Evolutionary conservation across 2,797 vertebrate genomes (phyloP), one percentile per base, ranked within the genome.

Genomic region (Cyprinella venusta): DNA sequence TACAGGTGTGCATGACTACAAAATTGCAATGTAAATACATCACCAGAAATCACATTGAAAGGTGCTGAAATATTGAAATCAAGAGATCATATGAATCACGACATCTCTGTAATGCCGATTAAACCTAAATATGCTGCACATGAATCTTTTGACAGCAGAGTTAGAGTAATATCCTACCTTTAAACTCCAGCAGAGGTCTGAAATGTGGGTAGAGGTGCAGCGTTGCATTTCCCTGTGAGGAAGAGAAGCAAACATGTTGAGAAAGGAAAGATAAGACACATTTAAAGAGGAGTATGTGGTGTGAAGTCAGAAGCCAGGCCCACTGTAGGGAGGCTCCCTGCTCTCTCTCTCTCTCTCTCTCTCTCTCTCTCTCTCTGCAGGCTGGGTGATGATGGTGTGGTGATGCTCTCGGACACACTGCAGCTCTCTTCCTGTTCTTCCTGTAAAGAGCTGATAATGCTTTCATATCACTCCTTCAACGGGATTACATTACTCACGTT

Each of bases 161-260:
- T 63, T 33, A n/a, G n/a, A n/a, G 8, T 45, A 21, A 84, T 69
- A 52, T 67, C 92, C 92, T 93, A 95, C 95, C 95, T 96, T 94
- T 95, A 84, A 95, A 95, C 91, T 95, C 93, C 26, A 95, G 91
- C 64, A 95, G 90, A 0, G 93, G 92, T 86, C 94, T 90, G 90
- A 95, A 95, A 91, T 96, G 95, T 40, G 94, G 95, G 88, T 96
- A 95, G 52, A 96, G 94, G 88, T 95, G 95, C 4, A 96, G 89
- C 2, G 94, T 95, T 26, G 95, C 95, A 89, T 95, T 95, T 7
- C 95, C 95, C 95, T 96, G 91, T 21, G 52, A 61, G 36, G 6
- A 74, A 63, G 36, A 80, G 36, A 79, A 70, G 54, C 38, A 76
- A 84, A 74, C 30, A 63, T 74, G 64, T 77, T 83, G 61, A 82